These are phyloP conservation scores for Copidosoma aretas DNA, from an alignment of 2,888 invertebrate genomes.

Conservation along the genomic window DNA sequence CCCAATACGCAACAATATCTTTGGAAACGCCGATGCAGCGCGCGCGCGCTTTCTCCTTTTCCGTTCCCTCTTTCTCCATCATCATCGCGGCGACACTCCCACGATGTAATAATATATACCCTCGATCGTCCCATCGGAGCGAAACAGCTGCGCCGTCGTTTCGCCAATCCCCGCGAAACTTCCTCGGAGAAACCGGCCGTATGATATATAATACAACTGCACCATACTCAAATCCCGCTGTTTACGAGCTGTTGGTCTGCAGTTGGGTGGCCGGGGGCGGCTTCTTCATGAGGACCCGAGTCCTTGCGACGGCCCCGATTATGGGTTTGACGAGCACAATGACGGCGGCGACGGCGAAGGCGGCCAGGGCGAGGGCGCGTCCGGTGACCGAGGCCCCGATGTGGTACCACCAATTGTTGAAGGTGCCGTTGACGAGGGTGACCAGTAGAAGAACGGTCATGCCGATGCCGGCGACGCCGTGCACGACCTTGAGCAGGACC, in stretches of 20 bases:
- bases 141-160: not conserved
- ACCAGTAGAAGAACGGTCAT: slow-evolving; percentile 52
- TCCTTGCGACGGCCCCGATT: slow-evolving; percentile 51
- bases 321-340: slow-evolving; percentile 55
- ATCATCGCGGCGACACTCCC: not conserved
- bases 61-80: too few relatives aligned
- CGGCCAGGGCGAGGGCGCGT: slow-evolving; percentile 49
- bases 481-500: slow-evolving; percentile 53
- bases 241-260: not conserved
- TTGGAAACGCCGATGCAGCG: too few relatives aligned
- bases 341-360: slow-evolving; percentile 52
- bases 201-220: too few relatives aligned
- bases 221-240: too few relatives aligned
- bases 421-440: slow-evolving; percentile 54
- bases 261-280: slow-evolving; percentile 9
- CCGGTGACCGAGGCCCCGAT: slow-evolving; percentile 46
- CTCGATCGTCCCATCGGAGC: not conserved
- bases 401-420: slow-evolving; percentile 48
- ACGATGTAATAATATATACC: too few relatives aligned
- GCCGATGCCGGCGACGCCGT: slow-evolving; percentile 53
- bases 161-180: not conserved
- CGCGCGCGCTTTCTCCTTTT: too few relatives aligned
- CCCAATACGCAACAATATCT: too few relatives aligned
- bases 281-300: slow-evolving; percentile 45
- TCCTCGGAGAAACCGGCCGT: too few relatives aligned